Percentiles rank a stretch among this genome's conserved stretches.
phyloP scores from a whole-genome alignment of 2,797 vertebrate species.

The Acanthornis magna region DNA sequence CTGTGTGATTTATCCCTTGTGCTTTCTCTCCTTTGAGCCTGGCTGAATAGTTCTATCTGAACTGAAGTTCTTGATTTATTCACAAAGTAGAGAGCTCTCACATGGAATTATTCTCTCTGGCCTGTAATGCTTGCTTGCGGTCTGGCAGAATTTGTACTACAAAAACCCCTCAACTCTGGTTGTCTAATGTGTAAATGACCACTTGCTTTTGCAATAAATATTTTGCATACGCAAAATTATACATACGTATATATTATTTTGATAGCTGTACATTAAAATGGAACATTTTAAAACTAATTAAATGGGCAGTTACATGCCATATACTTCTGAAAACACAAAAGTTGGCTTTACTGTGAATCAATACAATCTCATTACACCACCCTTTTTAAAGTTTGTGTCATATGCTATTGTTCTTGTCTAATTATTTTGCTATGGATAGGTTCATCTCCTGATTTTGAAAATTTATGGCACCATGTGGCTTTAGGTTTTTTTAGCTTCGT shows the following conservation, averaged over 20 bases:
- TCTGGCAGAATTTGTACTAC: not conserved
- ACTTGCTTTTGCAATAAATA: not conserved
- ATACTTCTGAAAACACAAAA: not conserved
- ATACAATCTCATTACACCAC: not conserved
- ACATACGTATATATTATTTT: not conserved
- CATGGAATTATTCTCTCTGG: not conserved
- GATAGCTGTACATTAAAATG: not conserved
- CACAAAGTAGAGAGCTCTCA: not conserved
- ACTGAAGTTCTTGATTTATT: not conserved
- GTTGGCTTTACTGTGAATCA: not conserved
- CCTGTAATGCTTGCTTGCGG: not conserved
- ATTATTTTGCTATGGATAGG: not conserved
- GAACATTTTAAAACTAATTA: not conserved
- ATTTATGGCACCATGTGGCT: not conserved
- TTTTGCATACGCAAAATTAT: not conserved
- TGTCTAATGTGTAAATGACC: not conserved
- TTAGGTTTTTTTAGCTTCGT: not conserved
- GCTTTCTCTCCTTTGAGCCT: not conserved
- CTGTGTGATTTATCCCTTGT: not conserved
- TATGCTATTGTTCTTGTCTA: not conserved
- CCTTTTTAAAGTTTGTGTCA: not conserved
- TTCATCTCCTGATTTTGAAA: not conserved
- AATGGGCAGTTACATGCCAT: not conserved
- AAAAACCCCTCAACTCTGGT: rapidly evolving
- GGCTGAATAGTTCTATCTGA: not conserved